Base-by-base conservation (phyloP, 2,797 vertebrate genomes). In the Ptychadena robeensis region DNA sequence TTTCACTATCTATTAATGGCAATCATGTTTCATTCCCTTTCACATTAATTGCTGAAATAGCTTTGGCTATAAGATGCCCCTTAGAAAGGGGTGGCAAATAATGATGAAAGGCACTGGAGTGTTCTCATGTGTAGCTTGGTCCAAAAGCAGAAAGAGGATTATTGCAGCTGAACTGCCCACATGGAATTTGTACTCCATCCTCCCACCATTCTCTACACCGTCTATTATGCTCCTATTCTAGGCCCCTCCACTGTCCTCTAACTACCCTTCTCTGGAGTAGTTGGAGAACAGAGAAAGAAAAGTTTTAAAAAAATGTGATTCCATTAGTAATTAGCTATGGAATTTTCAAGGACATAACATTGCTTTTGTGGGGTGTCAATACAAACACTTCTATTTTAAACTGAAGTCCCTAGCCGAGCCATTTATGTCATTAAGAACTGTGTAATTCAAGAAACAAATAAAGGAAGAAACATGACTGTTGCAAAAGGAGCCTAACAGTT, bases 151-250 rank as follows among this genome's bases (percentile, higher is more conserved):
- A 94, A 94, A 93, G 91, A 93, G 93, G 93, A 94, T 95, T 93
- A 94, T 94, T 95, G 92, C 93, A 93, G 92, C 93, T 93, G 91
- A 94, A 91, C 90, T 93, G 92, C 90, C 92, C 89, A 89, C 93
- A 93, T 90, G 91, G 92, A 94, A 94, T 94, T 89, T 82, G 86
- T 87, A 28, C 82, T 80, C 66, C 64, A 65, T 76, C 48, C 57
- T 85, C 82, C 82, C 78, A 85, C 82, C 82, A 77, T 80, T 71
- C 71, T 74, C 79, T 80, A 27, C 71, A 61, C 53, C 27, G n/a
- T 69, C 82, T 80, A 85, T 80, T 80, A 80, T 79, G 89, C 85
- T 87, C 44, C 22, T 65, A 44, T 76, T 73, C 27, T 28, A 9
- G 38, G 75, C 57, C 67, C 66, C 73, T 86, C 87, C 87, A 88